Conservation (phyloP, 2,888 invertebrate species). For the Cryptops parisi region DNA sequence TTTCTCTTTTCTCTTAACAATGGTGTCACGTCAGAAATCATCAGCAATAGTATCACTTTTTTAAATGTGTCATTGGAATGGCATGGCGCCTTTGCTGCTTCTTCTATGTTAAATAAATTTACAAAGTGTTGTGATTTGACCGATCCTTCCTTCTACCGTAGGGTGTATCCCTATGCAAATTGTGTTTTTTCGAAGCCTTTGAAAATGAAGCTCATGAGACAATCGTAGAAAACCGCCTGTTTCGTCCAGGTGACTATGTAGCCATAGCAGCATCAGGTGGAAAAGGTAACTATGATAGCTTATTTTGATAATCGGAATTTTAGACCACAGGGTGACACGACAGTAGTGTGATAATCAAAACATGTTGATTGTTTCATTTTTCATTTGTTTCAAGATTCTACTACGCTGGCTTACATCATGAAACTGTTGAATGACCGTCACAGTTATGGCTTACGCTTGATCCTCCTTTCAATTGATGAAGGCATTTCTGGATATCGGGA, state of each 20-base stretch:
- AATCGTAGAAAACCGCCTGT: conserved; percentile 62
- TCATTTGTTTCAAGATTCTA: no score
- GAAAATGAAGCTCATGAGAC: conserved; percentile 92
- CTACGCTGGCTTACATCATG: conserved; percentile 85
- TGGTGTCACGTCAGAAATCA: no score
- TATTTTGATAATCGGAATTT: no score
- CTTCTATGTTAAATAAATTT: no score
- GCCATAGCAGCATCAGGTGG: conserved; percentile 67
- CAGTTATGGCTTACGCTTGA: conserved; percentile 74
- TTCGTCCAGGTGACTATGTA: conserved; percentile 66
- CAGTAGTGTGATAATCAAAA: neutral
- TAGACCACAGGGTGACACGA: neutral
- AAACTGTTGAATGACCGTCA: conserved; percentile 81
- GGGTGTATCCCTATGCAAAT: conserved; percentile 80
- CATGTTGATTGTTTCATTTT: neutral
- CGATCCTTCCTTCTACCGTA: conserved; percentile 19
- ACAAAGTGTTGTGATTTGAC: no score
- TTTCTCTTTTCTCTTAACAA: no score
- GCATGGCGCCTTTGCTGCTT: no score
- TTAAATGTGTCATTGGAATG: no score
- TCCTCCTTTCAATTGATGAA: conserved; percentile 93
- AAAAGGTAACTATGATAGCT: conserved; percentile 29
- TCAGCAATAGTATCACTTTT: no score
- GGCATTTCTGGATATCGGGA: conserved; percentile 71
- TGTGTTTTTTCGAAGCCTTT: conserved; percentile 85